Conservation (phyloP, 2,797 vertebrate genomes). For the Sebastes minor region DNA sequence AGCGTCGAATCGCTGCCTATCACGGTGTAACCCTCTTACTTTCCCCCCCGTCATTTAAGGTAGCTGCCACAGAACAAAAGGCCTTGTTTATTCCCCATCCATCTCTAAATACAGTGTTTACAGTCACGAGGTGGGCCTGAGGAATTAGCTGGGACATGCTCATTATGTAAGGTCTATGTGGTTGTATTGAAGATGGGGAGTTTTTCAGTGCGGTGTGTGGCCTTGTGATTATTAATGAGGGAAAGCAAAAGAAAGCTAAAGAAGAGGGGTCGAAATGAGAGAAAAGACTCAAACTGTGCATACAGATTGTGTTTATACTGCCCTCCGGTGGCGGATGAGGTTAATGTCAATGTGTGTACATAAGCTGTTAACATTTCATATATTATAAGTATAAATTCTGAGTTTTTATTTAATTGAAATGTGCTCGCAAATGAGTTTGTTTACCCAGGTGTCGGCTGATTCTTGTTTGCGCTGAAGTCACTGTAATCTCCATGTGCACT, state of each 20-base stretch:
- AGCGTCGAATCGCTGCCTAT: conserved; percentile 44
- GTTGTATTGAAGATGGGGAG: background rate
- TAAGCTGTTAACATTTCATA: background rate
- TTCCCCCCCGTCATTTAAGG: conserved; percentile 35
- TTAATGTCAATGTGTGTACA: background rate
- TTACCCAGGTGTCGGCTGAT: background rate
- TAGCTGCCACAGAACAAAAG: conserved; percentile 52
- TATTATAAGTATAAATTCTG: background rate
- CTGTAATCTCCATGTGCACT: background rate
- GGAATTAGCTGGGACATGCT: conserved; percentile 47
- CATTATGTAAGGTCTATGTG: conserved; percentile 30
- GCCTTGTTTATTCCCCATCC: conserved; percentile 56
- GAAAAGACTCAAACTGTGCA: background rate
- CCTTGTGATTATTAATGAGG: conserved; percentile 40
- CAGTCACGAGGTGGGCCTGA: conserved; percentile 53
- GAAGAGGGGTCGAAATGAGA: conserved; percentile 7
- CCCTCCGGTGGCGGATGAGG: conserved; percentile 52
- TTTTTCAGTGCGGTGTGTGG: conserved; percentile 15
- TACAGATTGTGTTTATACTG: conserved; percentile 37
- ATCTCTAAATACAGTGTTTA: conserved; percentile 57
- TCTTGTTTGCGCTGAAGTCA: background rate
- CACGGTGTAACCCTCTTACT: conserved; percentile 68
- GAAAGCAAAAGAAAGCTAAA: background rate
- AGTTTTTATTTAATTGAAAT: background rate
- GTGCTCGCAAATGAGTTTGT: background rate